Evolutionary conservation across 2,797 vertebrate genomes (phyloP), one percentile per base, ranked within the genome.

Genomic region (Phrynocephalus forsythii): DNA sequence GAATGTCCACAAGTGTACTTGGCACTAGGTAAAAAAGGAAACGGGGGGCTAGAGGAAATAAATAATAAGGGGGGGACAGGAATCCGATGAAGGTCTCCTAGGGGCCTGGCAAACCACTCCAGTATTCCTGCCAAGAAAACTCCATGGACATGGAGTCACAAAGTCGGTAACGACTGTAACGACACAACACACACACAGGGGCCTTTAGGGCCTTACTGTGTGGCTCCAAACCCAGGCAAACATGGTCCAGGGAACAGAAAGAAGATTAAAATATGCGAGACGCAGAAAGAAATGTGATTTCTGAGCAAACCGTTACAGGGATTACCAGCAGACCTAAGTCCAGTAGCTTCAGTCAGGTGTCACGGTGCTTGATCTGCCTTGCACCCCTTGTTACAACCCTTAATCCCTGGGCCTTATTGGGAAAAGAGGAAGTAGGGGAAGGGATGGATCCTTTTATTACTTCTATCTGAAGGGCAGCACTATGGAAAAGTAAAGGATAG

Each of bases 1-100:
- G 81, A 86, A 89, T 72, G 88, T 89, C 73, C 79, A 56, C 68
- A 52, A 84, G 73, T 48, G 30, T 44, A 56, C 88, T 82, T 56
- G 56, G 82, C 28, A 15, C 69, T 44, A 11, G 33, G 22, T 22
- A 16, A 63, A 26, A 75, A 13, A 15, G 2, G 33, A 52, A 16
- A 10, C 9, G 56, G 56, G 56, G 56, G 2, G 56, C 6, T 2
- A 63, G 16, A 7, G n/a, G 22, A 28, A 24, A 48, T 10, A n/a
- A 75, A 18, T 9, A 3, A 50, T 28, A 7, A 38, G 20, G 22
- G 16, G 48, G 10, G 28, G 67, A 28, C 6, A 9, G 26, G 6
- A 0, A 28, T 7, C 24, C 16, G 16, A 1, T 6, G 33, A 77
- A 33, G 10, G 73, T 79, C 89, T 90, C 92, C 30, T 50, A 48